Evolutionary conservation across 2,113 vertebrate species (phyloP), one percentile per base, ranked within the genome.

Genomic region (Thalassoma bifasciatum): DNA sequence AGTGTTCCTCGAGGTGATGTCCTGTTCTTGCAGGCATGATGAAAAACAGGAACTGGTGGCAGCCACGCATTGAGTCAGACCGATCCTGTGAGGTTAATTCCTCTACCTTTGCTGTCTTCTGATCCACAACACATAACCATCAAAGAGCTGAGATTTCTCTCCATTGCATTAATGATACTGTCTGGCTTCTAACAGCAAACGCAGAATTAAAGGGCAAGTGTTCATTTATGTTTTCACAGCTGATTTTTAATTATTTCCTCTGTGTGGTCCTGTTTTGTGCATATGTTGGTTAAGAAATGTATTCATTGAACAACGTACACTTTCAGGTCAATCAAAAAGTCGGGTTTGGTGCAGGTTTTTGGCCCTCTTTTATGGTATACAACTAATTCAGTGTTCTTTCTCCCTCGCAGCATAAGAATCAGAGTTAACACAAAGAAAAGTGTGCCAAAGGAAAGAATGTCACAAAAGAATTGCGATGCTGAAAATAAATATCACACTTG

Each of bases 81-180:
- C 60, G 53, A 38, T 85, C 80, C 66, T 83, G 36, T 71, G 53
- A 65, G 83, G 88, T 77, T 38, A 84, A 87, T 80, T 84, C 53
- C 77, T 34, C 7, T 44, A 68, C 60, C 75, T 69, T 57, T 64
- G 70, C 86, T 85, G 87, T 89, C 89, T 85, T 63, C 73, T 56
- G 60, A 84, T 66, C 63, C 7, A 64, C 77, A 82, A 79, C 69
- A 87, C 91, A 30, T 30, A 30, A 30, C 88, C 78, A 77, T 88
- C 79, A 88, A 77, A 75, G 63, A 61, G 65, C 79, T 46, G 66
- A 64, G 73, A 80, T 92, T 92, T 92, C 88, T 84, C 67, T 75
- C 24, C 63, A 57, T 92, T 90, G 86, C 85, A 77, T 92, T 89
- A 91, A 89, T 84, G 72, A 83, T 84, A 79, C 83, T 4, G 79